Base-by-base conservation (phyloP, 1,140 invertebrate species). In the Harpegnathos saltator region DNA sequence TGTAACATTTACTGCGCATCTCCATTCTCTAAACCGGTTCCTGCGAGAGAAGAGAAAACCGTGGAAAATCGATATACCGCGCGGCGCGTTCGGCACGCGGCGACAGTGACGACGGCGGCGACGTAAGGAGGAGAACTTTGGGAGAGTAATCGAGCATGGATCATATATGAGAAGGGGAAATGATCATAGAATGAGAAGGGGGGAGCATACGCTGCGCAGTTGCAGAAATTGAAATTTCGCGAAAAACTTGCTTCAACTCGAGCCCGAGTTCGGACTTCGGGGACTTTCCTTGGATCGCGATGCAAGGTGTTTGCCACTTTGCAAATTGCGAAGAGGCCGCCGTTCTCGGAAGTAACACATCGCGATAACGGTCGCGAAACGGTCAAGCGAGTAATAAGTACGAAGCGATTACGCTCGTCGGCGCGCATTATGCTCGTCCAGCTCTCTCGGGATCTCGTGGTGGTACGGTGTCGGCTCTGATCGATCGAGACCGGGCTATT, bases 341-440 rank as follows among this genome's bases (percentile, higher is more conserved):
- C n/a, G n/a, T n/a, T n/a, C n/a, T n/a, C n/a, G n/a, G n/a, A n/a
- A n/a, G n/a, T n/a, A n/a, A n/a, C n/a, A n/a, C n/a, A n/a, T n/a
- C n/a, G n/a, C n/a, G n/a, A n/a, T n/a, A n/a, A n/a, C 58, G 56
- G 24, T 61, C 62, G 59, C n/a, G 48, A 58, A 61, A 56, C 38
- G 68, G 54, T 83, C 85, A 82, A 58, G 74, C 83, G 62, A 85
- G 62, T 88, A 86, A 90, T 85, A 90, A 90, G 86, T 90, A 89
- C 87, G 83, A 90, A 88, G 86, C 89, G 90, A 90, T 90, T 90
- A 90, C 75, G n/a, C n/a, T n/a, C n/a, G n/a, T n/a, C n/a, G n/a
- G n/a, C 77, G 73, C 61, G 58, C 71, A 87, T 89, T 89, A 77
- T 91, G 73, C 62, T 61, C 83, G 83, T 83, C 78, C 65, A 33